Evolutionary conservation across 2,113 vertebrate species (phyloP).

Genomic region (Etheostoma spectabile): DNA sequence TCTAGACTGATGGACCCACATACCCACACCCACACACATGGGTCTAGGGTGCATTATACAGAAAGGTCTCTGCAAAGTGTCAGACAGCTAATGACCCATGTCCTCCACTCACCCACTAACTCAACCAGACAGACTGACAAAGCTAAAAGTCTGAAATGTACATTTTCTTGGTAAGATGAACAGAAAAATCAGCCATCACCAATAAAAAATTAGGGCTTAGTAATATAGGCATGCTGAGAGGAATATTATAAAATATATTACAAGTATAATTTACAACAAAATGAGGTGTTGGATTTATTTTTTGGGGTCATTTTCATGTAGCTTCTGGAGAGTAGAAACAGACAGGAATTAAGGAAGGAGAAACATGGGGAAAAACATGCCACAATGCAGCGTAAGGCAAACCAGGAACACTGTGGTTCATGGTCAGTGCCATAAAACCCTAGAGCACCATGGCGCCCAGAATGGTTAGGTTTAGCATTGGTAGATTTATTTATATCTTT

Average conservation of each 20-base stretch:
- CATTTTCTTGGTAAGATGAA: slow-evolving; percentile 20
- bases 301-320: background rate
- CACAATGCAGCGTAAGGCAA: background rate
- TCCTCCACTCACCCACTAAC: slow-evolving; percentile 62
- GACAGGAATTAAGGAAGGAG: background rate
- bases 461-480: background rate
- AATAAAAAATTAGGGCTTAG: slow-evolving; percentile 18
- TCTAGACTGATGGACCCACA: slow-evolving; percentile 56
- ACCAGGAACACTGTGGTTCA: background rate
- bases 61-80: slow-evolving; percentile 54
- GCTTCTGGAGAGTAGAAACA: background rate
- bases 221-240: slow-evolving; percentile 2
- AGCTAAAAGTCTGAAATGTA: slow-evolving; percentile 35
- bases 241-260: background rate
- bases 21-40: slow-evolving; percentile 38
- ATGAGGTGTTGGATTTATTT: background rate
- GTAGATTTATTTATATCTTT: background rate
- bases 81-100: slow-evolving; percentile 68
- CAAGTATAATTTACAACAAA: slow-evolving; percentile 3
- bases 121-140: slow-evolving; percentile 56
- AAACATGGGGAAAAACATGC: background rate
- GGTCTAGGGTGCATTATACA: slow-evolving; percentile 51
- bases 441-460: background rate
- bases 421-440: background rate
- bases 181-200: slow-evolving; percentile 31